phyloP scores from a whole-genome alignment of 2,797 vertebrate genomes.

The Sardinella longiceps region DNA sequence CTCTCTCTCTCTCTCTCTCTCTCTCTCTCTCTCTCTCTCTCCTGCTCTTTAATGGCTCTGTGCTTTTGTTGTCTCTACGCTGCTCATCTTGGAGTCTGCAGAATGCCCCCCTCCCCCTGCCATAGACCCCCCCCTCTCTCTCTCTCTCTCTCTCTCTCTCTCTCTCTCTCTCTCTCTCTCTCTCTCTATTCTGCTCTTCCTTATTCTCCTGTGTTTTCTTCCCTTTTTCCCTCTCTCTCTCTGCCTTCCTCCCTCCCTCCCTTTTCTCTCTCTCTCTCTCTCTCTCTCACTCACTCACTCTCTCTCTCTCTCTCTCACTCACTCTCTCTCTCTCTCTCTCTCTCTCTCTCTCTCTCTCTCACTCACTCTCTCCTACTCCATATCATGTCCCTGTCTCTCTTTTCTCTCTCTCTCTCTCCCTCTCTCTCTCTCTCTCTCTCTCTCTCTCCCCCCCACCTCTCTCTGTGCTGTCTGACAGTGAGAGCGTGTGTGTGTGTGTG shows the following conservation, averaged over 20 bases:
- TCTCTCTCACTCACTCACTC: neutral
- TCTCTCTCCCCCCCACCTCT: neutral
- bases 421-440: neutral
- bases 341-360: neutral
- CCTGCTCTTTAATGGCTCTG: too few relatives aligned
- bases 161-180: slow-evolving; percentile 18
- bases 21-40: too few relatives aligned
- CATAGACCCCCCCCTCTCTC: slow-evolving; percentile 38
- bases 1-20: too few relatives aligned
- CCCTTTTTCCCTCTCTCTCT: slow-evolving; percentile 43
- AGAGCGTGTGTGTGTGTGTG: slow-evolving; percentile 31
- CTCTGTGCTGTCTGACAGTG: neutral
- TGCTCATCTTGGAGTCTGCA: slow-evolving; percentile 53
- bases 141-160: slow-evolving; percentile 31
- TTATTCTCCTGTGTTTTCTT: slow-evolving; percentile 13
- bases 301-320: neutral
- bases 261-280: slow-evolving; percentile 27
- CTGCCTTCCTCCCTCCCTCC: slow-evolving; percentile 41
- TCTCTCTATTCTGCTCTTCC: neutral
- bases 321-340: neutral
- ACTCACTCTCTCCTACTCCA: neutral
- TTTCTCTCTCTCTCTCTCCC: neutral
- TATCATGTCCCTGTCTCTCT: neutral
- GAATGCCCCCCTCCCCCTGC: slow-evolving; percentile 47
- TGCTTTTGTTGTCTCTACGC: slow-evolving; percentile 53